Percentiles rank a stretch among this genome's conserved stretches.
Evolutionary conservation across 30 jellyfish, hydroid and myxozoan genomes (phyloP).

Genomic region (Aurelia aurita complex sp. Pacific): DNA sequence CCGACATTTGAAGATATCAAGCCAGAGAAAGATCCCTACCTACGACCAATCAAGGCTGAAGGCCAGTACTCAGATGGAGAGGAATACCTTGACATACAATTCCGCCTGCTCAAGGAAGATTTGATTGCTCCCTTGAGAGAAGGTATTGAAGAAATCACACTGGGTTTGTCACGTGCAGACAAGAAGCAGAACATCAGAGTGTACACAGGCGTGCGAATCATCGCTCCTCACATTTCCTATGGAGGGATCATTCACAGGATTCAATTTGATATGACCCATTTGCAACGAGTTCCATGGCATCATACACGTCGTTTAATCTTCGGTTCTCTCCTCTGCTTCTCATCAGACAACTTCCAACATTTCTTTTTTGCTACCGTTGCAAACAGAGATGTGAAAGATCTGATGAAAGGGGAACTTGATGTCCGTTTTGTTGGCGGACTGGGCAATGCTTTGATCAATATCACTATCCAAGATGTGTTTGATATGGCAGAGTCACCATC

Average conservation of each 20-base stretch:
- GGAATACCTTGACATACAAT: conserved; percentile 67
- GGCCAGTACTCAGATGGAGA: conserved; percentile 50
- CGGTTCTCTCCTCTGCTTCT: conserved; percentile 67
- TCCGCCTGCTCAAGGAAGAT: conserved; percentile 67
- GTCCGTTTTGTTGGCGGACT: conserved; percentile 53
- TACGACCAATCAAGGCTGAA: conserved; percentile 66
- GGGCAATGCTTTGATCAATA: not conserved
- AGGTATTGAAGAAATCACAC: conserved; percentile 23
- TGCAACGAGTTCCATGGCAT: conserved; percentile 54
- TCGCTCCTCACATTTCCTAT: conserved; percentile 34
- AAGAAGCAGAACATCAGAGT: conserved; percentile 44
- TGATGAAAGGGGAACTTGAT: conserved; percentile 52
- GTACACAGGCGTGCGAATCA: conserved; percentile 33
- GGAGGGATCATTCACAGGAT: conserved; percentile 54
- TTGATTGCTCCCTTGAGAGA: conserved; percentile 64
- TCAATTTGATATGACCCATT: conserved; percentile 20
- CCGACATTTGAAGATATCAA: conserved; percentile 59
- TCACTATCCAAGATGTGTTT: not conserved
- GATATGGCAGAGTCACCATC: conserved; percentile 79
- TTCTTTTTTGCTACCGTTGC: conserved; percentile 74
- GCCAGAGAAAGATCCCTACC: conserved; percentile 30
- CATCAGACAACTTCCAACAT: conserved; percentile 45
- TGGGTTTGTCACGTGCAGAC: conserved; percentile 9
- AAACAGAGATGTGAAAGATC: conserved; percentile 28
- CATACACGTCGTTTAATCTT: conserved; percentile 55